Conservation (phyloP, 2,888 invertebrate genomes). For the Heterodera filipjevi region DNA sequence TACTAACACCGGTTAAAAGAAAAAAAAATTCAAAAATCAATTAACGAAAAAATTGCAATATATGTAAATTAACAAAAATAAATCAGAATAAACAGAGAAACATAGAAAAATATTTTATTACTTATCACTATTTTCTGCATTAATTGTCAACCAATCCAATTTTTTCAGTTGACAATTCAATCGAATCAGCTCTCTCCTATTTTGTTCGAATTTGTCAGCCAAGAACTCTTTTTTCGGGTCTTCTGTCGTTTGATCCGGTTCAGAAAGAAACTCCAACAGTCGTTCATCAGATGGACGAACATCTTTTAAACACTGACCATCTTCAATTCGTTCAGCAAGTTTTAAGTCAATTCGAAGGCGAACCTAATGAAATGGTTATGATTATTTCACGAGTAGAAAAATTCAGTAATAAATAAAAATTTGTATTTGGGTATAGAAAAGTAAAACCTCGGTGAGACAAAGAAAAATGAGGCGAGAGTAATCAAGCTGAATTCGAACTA, state of each 20-base stretch:
- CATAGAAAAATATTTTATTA: too few species aligned
- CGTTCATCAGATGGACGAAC: slow-evolving; percentile 15
- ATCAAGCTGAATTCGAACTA: slow-evolving; percentile 22
- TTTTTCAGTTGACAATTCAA: slow-evolving; percentile 25
- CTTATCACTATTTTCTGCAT: slow-evolving; percentile 15
- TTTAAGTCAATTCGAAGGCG: slow-evolving; percentile 22
- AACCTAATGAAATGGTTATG: slow-evolving; percentile 1
- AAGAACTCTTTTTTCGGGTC: slow-evolving; percentile 13
- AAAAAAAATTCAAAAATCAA: not conserved
- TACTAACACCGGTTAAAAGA: not conserved
- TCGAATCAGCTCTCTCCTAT: not conserved
- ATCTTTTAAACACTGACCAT: slow-evolving; percentile 9
- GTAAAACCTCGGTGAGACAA: slow-evolving; percentile 20
- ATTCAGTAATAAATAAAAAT: not conserved
- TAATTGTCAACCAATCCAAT: slow-evolving; percentile 24
- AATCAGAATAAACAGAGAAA: too few species aligned
- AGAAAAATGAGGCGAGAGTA: slow-evolving; percentile 26
- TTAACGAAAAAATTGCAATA: not conserved
- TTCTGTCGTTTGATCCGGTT: not conserved
- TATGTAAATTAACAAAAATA: too few species aligned
- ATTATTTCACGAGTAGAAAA: not conserved
- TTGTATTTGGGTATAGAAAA: not conserved
- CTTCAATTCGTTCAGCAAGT: slow-evolving; percentile 3
- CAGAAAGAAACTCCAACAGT: slow-evolving; percentile 10
- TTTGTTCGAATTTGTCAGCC: slow-evolving; percentile 17